Conservation (phyloP, 2,797 vertebrate genomes). For the Eleutherodactylus coqui region DNA sequence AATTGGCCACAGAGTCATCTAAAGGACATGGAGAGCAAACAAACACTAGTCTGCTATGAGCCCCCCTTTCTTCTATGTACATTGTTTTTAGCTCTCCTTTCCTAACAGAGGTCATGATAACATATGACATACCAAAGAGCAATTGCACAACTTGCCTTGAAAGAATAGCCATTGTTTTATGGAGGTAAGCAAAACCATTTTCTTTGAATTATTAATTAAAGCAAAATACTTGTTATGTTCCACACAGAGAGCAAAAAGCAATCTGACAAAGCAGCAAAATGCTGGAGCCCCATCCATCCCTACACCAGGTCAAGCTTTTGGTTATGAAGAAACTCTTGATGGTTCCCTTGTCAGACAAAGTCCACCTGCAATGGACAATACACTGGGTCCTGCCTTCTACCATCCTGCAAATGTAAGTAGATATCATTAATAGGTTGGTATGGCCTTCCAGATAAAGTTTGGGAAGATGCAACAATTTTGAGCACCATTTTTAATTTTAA, state of each 20-base stretch:
- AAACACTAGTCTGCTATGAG: too few species aligned
- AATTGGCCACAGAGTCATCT: too few species aligned
- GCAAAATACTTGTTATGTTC: not conserved
- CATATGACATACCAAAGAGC: not conserved
- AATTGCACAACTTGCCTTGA: not conserved
- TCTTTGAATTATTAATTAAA: not conserved
- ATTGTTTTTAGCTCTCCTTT: too few species aligned
- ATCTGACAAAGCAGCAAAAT: constrained; percentile 66
- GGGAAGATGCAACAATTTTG: not conserved
- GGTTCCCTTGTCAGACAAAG: constrained; percentile 73
- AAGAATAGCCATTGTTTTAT: not conserved
- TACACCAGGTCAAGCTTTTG: constrained; percentile 76
- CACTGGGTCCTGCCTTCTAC: constrained; percentile 83
- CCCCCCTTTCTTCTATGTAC: too few species aligned
- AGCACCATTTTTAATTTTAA: too few species aligned
- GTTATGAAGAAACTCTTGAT: constrained; percentile 78
- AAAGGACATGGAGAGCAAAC: too few species aligned
- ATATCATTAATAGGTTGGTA: not conserved
- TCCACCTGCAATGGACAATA: constrained; percentile 75
- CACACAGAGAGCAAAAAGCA: constrained; percentile 67
- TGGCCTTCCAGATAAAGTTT: not conserved
- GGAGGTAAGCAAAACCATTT: not conserved
- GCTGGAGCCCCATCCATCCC: constrained; percentile 78
- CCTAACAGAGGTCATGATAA: not conserved
- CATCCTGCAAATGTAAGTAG: constrained; percentile 75